These are phyloP conservation scores for Hippocampus barbouri DNA, from an alignment of 2,113 vertebrate genomes.

Conservation along the genomic window DNA sequence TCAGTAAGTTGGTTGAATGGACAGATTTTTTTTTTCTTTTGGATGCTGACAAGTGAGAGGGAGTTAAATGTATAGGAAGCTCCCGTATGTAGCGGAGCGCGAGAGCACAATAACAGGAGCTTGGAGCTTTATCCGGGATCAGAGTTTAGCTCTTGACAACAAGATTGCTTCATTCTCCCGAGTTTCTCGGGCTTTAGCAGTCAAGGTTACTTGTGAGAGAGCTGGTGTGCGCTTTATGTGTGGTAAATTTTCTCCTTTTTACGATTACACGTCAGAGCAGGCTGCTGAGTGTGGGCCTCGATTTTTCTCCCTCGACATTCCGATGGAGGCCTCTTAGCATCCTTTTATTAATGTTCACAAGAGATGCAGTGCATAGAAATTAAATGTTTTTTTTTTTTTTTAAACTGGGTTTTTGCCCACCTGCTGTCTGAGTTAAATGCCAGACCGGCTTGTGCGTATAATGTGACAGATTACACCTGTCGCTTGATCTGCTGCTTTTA, in stretches of 20 bases:
- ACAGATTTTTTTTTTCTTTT: not conserved
- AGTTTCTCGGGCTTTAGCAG: constrained; percentile 39
- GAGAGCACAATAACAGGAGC: constrained; percentile 12
- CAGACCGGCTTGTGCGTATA: constrained; percentile 49
- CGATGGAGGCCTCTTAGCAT: constrained; percentile 9
- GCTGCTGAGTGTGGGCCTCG: constrained; percentile 1
- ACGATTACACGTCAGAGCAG: constrained; percentile 19
- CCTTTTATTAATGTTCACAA: not conserved
- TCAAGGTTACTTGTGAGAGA: constrained; percentile 38
- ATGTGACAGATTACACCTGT: constrained; percentile 64
- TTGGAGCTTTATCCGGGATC: constrained; percentile 37
- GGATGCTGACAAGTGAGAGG: not conserved
- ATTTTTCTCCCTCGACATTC: constrained; percentile 15
- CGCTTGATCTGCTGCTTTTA: constrained; percentile 56
- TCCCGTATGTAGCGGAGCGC: not conserved
- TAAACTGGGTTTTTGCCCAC: constrained; percentile 10
- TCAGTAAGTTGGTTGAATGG: not conserved
- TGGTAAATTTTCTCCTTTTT: constrained; percentile 27
- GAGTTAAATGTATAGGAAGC: constrained; percentile 9
- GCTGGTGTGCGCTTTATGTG: not conserved
- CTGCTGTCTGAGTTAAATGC: constrained; percentile 27
- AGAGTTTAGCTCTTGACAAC: constrained; percentile 25
- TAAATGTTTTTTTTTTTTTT: constrained; percentile 10
- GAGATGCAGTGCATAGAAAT: constrained; percentile 34
- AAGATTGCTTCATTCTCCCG: constrained; percentile 32